Conservation (phyloP, 1,140 invertebrate genomes). For the Goniozus legneri region DNA sequence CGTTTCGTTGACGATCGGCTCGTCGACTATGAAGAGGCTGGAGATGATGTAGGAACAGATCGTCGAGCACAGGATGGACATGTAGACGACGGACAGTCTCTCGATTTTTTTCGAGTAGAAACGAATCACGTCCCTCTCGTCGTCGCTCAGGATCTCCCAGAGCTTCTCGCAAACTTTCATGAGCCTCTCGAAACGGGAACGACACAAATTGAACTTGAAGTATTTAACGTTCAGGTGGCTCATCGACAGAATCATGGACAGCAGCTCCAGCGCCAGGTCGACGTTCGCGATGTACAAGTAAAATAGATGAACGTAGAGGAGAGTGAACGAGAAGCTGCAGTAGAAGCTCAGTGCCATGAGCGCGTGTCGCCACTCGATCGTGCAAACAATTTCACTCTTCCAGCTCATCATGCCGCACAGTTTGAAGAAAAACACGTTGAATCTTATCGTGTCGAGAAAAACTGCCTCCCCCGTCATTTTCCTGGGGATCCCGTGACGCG, state of each 20-base stretch:
- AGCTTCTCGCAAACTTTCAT: slow-evolving; percentile 17
- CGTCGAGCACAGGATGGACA: slow-evolving; percentile 23
- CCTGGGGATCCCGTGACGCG: too few relatives aligned
- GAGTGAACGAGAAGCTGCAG: too few relatives aligned
- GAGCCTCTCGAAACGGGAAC: slow-evolving; percentile 19
- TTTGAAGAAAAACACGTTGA: slow-evolving; percentile 21
- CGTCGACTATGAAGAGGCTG: slow-evolving; percentile 15
- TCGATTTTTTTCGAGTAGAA: slow-evolving; percentile 18
- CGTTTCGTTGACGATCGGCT: neutral
- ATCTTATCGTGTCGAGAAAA: slow-evolving; percentile 15
- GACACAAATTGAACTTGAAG: too few relatives aligned
- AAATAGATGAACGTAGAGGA: too few relatives aligned
- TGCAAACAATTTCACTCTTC: neutral
- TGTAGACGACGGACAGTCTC: slow-evolving; percentile 19
- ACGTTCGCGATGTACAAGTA: too few relatives aligned
- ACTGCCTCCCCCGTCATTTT: too few relatives aligned
- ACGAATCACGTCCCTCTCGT: slow-evolving; percentile 16
- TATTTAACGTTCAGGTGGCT: too few relatives aligned
- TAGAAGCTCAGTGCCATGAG: too few relatives aligned
- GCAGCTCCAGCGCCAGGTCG: too few relatives aligned
- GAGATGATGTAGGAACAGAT: slow-evolving; percentile 24
- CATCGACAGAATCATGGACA: too few relatives aligned
- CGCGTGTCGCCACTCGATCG: too few relatives aligned
- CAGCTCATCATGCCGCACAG: slow-evolving; percentile 19
- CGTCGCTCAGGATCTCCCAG: slow-evolving; percentile 14